These are phyloP conservation scores for Idaea dimidiata DNA, from an alignment of 2,888 invertebrate species.

Conservation along the genomic window DNA sequence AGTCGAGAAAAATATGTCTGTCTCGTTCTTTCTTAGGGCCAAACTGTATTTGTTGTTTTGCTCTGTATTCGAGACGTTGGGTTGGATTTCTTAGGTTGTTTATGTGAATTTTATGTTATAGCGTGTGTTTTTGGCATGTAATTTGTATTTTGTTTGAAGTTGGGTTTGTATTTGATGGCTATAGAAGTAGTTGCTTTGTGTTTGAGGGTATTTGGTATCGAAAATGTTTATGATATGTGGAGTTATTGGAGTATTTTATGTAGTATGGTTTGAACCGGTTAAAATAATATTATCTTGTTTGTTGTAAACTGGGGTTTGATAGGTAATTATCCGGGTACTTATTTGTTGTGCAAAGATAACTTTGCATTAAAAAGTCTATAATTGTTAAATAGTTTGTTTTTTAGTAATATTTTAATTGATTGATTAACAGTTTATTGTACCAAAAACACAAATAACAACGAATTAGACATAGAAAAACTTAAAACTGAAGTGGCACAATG, in stretches of 20 bases:
- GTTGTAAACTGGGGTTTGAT: not conserved
- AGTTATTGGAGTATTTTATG: not conserved
- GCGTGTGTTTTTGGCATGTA: conserved; percentile 5
- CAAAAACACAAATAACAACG: no score
- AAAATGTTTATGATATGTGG: not conserved
- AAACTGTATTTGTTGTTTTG: conserved; percentile 24
- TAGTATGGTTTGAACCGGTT: not conserved
- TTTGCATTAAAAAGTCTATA: no score
- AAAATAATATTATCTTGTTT: not conserved
- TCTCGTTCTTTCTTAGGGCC: not conserved
- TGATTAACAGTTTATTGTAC: no score
- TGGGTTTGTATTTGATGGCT: not conserved
- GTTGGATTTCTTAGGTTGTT: conserved; percentile 8
- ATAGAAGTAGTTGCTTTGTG: not conserved
- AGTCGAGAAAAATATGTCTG: not conserved
- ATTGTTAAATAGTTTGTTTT: no score
- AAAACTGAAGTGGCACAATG: no score
- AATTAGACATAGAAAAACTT: no score
- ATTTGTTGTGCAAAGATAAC: no score
- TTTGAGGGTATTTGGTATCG: not conserved
- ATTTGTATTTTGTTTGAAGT: conserved; percentile 7
- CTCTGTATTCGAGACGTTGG: conserved; percentile 20
- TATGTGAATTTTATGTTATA: conserved; percentile 2
- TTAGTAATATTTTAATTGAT: no score
- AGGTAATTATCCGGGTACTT: no score